Conservation (phyloP, 2,113 vertebrate species). For the Serinus canaria region DNA sequence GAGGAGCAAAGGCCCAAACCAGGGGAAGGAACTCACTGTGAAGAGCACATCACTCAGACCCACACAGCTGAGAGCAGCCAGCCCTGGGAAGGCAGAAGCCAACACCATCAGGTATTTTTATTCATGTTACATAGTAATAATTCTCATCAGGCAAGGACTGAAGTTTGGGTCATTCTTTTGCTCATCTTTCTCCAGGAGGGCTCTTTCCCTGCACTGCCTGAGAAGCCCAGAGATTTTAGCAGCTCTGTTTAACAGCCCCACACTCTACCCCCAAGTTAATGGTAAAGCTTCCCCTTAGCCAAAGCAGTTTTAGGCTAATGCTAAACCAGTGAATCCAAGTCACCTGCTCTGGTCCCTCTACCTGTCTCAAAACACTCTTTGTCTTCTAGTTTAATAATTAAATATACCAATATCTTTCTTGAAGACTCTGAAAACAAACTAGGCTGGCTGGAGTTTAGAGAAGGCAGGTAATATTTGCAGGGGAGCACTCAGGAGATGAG, state of each 20-base stretch:
- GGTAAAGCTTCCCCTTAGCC: neutral
- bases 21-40: fast-evolving
- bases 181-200: neutral
- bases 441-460: neutral
- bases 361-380: neutral
- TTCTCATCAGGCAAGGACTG: neutral
- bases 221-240: neutral
- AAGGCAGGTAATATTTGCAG: neutral
- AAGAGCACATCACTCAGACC: neutral
- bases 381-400: slow-evolving; percentile 21
- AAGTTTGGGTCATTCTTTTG: neutral
- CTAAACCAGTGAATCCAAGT: neutral
- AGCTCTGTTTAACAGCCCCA: neutral
- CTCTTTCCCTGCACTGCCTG: neutral
- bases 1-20: neutral
- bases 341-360: neutral
- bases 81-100: neutral
- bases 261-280: neutral
- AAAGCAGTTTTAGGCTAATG: neutral
- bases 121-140: neutral
- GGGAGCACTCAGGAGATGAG: neutral
- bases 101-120: neutral
- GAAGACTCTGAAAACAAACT: neutral
- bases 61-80: fast-evolving
- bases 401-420: neutral